phyloP scores from a whole-genome alignment of 2,113 vertebrate genomes.

The Smithornis capensis region DNA sequence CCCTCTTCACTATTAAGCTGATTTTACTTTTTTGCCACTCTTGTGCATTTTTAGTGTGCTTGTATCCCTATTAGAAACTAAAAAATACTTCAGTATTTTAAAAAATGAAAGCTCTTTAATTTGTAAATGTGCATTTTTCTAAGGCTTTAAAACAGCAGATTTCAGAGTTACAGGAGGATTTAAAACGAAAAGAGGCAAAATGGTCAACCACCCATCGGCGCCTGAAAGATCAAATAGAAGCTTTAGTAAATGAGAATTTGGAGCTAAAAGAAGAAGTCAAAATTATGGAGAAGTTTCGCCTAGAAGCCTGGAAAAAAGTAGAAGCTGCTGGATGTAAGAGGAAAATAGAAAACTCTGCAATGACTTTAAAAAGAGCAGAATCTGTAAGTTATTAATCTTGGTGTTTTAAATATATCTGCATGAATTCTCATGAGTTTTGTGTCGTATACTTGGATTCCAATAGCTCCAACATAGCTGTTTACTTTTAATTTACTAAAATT shows the following conservation, averaged over 20 bases:
- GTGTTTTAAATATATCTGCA: not conserved
- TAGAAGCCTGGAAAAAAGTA: conserved; percentile 85
- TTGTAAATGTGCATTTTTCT: not conserved
- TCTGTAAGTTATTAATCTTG: conserved; percentile 4
- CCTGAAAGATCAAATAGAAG: conserved; percentile 86
- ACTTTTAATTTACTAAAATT: not conserved
- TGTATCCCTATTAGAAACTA: not conserved
- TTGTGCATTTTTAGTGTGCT: not conserved
- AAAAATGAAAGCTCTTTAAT: not conserved
- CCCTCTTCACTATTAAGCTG: not conserved
- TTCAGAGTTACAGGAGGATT: conserved; percentile 86
- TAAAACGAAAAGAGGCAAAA: conserved; percentile 86
- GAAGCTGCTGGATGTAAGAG: conserved; percentile 54
- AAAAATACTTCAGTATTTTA: not conserved
- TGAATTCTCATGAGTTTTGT: not conserved
- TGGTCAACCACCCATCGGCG: conserved; percentile 86
- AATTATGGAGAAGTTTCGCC: conserved; percentile 86
- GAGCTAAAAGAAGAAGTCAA: conserved; percentile 85
- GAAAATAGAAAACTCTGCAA: not conserved
- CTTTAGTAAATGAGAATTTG: conserved; percentile 82
- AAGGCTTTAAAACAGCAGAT: conserved; percentile 89
- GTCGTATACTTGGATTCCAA: not conserved
- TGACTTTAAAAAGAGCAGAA: conserved; percentile 29
- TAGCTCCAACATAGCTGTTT: not conserved
- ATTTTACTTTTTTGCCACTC: not conserved